Evolutionary conservation across 1,140 invertebrate genomes (phyloP), one percentile per base, ranked within the genome.

Genomic region (Goniozus legneri): DNA sequence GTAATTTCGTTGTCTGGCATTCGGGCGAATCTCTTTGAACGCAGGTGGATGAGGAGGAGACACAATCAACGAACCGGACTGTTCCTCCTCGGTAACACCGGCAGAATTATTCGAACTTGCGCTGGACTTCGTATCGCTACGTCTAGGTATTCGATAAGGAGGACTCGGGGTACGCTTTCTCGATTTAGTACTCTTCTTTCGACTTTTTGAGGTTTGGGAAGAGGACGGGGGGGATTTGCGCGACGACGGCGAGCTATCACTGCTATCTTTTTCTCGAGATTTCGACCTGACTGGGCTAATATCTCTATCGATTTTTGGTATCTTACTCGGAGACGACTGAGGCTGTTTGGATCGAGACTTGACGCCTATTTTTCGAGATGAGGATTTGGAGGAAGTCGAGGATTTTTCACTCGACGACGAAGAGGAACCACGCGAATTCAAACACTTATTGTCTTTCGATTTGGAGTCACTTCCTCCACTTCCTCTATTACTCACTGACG

Each of bases 11-110:
- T 80, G 79, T 65, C 81, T 84, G 45, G 78, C 66, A 44, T 77
- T 80, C 27, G 75, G 75, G 50, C 81, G 79, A 10, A 83, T 73
- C 53, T 82, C 82, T 69, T 84, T 84, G 65, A 81, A 85, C 48
- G 77, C 62, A 12, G 77, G 73, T 33, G 66, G 73, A 57, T 69
- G 72, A 52, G 66, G 73, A 59, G 67, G 69, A 50, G 68, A 73
- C 20, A 72, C 71, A 46, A 71, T 74, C 40, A 75, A 52, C 8
- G 72, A 73, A 53, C 70, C 71, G 38, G 70, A 72, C 40, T 75
- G 67, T 40, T 76, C 73, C 54, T 75, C 76, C 60, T 78, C 76
- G 34, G 65, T 71, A 24, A 73, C 62, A 49, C 70, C 71, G 38
- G 49, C 60, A 34, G 58, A 56, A 54, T 31, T 64, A 56, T 43